A percentile compares a stretch with the other conserved stretches of the same genome.
phyloP scores from a whole-genome alignment of 2,888 invertebrate genomes.

The Leptopilina myrica region DNA sequence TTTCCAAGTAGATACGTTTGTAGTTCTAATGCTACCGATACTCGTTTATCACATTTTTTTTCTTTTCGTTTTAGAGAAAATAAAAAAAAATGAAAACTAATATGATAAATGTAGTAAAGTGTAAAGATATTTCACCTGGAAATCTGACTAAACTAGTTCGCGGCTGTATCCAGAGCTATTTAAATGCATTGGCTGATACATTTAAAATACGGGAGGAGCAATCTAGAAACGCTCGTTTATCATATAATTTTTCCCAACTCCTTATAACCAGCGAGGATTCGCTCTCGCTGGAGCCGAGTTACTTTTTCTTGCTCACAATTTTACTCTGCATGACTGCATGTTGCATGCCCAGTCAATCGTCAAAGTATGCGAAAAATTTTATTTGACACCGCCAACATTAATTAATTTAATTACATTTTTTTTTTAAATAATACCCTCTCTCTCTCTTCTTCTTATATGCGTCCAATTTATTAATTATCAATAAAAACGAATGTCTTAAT shows the following conservation, averaged over 20 bases:
- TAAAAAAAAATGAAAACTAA: not conserved
- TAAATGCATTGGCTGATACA: slow-evolving; percentile 62
- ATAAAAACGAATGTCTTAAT: too few species aligned
- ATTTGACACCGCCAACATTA: not conserved
- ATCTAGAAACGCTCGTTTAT: slow-evolving; percentile 61
- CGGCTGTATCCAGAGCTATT: slow-evolving; percentile 48
- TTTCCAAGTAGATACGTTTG: not conserved
- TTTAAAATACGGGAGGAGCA: slow-evolving; percentile 60
- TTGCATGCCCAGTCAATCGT: slow-evolving; percentile 14
- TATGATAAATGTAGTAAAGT: slow-evolving; percentile 11
- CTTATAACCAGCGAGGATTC: slow-evolving; percentile 28
- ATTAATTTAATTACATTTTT: slow-evolving; percentile 21
- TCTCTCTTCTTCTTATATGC: too few species aligned
- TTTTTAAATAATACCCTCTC: too few species aligned
- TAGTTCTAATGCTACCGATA: not conserved
- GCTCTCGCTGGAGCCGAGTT: slow-evolving; percentile 24
- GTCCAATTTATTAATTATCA: too few species aligned
- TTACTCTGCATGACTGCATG: slow-evolving; percentile 29
- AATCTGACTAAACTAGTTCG: slow-evolving; percentile 49
- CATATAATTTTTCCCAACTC: slow-evolving; percentile 59
- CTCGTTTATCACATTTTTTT: too few species aligned
- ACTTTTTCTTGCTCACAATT: slow-evolving; percentile 37
- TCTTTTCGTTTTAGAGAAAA: not conserved
- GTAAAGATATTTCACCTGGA: slow-evolving; percentile 42
- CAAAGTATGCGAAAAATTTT: slow-evolving; percentile 5